These are phyloP conservation scores for Gerris buenoi DNA, from an alignment of 1,140 invertebrate species.

Conservation along the genomic window DNA sequence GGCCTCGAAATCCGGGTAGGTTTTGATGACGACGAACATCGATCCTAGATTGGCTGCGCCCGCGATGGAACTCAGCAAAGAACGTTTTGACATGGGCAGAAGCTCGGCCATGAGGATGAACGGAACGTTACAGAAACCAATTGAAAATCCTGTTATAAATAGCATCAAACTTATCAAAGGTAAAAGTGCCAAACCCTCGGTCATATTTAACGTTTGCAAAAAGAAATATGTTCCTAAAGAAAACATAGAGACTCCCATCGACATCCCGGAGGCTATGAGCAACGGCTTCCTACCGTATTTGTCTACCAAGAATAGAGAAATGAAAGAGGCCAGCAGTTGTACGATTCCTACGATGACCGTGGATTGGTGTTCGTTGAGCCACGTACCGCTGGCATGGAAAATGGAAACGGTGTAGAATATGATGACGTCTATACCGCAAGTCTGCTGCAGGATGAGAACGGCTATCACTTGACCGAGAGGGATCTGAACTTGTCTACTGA, in stretches of 20 bases:
- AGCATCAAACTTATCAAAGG: slow-evolving; percentile 33
- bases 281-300: slow-evolving; percentile 34
- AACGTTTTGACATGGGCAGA: slow-evolving; percentile 31
- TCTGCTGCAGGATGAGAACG: slow-evolving; percentile 44
- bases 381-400: slow-evolving; percentile 39
- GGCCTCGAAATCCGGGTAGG: slow-evolving; percentile 28
- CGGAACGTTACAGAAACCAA: slow-evolving; percentile 36
- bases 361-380: slow-evolving; percentile 39
- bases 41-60: slow-evolving; percentile 32
- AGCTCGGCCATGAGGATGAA: slow-evolving; percentile 37
- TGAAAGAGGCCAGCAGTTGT: slow-evolving; percentile 34
- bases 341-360: slow-evolving; percentile 47
- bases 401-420: slow-evolving; percentile 53
- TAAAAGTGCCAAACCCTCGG: slow-evolving; percentile 27
- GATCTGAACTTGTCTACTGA: slow-evolving; percentile 14
- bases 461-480: slow-evolving; percentile 32
- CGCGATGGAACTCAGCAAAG: slow-evolving; percentile 31
- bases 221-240: slow-evolving; percentile 39
- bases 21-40: slow-evolving; percentile 35
- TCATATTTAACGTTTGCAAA: slow-evolving; percentile 28
- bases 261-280: slow-evolving; percentile 29
- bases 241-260: slow-evolving; percentile 36
- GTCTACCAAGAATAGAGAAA: slow-evolving; percentile 39
- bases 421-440: slow-evolving; percentile 51
- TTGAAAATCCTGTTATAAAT: slow-evolving; percentile 35